Percentiles rank a stretch among this genome's conserved stretches.
These are phyloP conservation scores for Erebia epiphron DNA, from an alignment of 2,888 invertebrate species.

Conservation along the genomic window DNA sequence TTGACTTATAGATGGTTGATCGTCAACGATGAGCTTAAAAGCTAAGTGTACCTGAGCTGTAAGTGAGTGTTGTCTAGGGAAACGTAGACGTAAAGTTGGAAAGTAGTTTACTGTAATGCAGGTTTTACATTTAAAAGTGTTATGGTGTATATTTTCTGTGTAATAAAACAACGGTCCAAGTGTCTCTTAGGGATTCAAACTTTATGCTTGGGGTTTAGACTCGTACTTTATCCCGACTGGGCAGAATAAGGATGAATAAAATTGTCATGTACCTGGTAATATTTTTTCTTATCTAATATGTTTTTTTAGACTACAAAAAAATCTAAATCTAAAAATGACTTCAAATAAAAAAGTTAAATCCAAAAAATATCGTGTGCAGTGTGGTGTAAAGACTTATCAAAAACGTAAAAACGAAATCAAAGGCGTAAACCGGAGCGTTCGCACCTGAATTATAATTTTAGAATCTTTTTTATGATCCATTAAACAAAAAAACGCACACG, in stretches of 20 bases:
- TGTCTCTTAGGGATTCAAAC: background rate
- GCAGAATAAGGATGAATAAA: too few relatives aligned
- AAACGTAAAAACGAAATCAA: slow-evolving; percentile 15
- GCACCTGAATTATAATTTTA: slow-evolving; percentile 15
- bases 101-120: slow-evolving; percentile 5
- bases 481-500: slow-evolving; percentile 19
- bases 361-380: too few relatives aligned
- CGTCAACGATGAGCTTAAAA: slow-evolving; percentile 24
- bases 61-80: slow-evolving; percentile 30
- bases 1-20: too few relatives aligned
- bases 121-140: slow-evolving; percentile 5
- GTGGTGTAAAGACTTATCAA: background rate
- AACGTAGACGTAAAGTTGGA: slow-evolving; percentile 25
- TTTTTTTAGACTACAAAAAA: too few relatives aligned
- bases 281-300: too few relatives aligned
- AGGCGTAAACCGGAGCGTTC: background rate
- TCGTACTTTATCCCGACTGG: background rate
- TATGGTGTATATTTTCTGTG: slow-evolving; percentile 5
- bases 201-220: background rate
- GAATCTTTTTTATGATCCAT: slow-evolving; percentile 16
- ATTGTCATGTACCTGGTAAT: too few relatives aligned
- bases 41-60: slow-evolving; percentile 59
- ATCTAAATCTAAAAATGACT: too few relatives aligned
- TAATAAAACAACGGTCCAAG: background rate
- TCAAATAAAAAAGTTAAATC: too few relatives aligned